Evolutionary conservation across 2,888 invertebrate species (phyloP).

Genomic region (Halocaridina rubra): DNA sequence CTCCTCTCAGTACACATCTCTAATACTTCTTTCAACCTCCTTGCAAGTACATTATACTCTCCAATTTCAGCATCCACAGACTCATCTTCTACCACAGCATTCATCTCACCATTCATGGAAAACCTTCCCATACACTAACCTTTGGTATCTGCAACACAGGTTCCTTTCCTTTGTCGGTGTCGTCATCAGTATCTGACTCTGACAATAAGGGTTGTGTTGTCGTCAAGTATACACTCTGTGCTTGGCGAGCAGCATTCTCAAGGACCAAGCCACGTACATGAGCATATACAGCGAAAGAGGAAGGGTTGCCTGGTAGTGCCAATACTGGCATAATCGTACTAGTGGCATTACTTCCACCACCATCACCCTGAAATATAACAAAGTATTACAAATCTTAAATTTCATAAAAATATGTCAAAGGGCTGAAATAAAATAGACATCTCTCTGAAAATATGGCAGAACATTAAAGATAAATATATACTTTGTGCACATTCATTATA

Average conservation of each 20-base stretch:
- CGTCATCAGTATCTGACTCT: slow-evolving; percentile 61
- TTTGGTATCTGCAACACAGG: slow-evolving; percentile 51
- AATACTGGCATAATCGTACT: slow-evolving; percentile 27
- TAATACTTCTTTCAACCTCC: no score
- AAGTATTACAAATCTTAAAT: no score
- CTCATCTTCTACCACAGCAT: no score
- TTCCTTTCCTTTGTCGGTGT: slow-evolving; percentile 47
- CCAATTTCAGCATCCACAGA: no score
- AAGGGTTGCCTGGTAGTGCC: slow-evolving; percentile 55
- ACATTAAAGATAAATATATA: no score
- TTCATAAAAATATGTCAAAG: no score
- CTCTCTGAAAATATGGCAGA: no score
- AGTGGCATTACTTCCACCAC: slow-evolving; percentile 31
- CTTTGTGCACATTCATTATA: no score
- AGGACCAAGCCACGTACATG: slow-evolving; percentile 56
- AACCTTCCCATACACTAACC: no score
- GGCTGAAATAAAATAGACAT: not conserved
- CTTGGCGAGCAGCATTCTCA: slow-evolving; percentile 52
- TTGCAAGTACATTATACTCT: no score
- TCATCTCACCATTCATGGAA: no score
- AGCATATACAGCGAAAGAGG: slow-evolving; percentile 60
- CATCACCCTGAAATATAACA: slow-evolving; percentile 22
- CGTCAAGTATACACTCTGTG: slow-evolving; percentile 55
- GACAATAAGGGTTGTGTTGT: slow-evolving; percentile 49
- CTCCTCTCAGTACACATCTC: no score